These are phyloP conservation scores for Holotrichia oblita DNA, from an alignment of 1,140 invertebrate species.

Conservation along the genomic window DNA sequence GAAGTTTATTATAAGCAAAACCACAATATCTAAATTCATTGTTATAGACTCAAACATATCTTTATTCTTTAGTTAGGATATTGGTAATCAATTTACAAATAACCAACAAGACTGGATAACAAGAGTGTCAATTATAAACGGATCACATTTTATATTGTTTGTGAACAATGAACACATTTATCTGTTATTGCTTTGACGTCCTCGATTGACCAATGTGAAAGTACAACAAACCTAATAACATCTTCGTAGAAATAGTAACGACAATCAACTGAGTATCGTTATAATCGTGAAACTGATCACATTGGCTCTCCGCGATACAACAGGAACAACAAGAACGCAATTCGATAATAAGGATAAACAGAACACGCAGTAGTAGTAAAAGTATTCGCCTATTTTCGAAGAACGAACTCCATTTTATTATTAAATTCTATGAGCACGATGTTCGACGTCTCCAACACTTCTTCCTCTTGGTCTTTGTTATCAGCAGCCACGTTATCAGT, in stretches of 20 bases:
- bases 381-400: slow-evolving; percentile 22
- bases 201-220: slow-evolving; percentile 10
- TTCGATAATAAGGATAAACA: slow-evolving; percentile 11
- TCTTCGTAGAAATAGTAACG: neutral
- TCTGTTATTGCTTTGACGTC: neutral
- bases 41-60: too few species aligned
- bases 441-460: slow-evolving; percentile 27
- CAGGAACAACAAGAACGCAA: neutral
- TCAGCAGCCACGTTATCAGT: slow-evolving; percentile 50
- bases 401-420: slow-evolving; percentile 18
- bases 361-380: slow-evolving; percentile 17
- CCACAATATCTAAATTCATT: too few species aligned
- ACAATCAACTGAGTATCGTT: neutral
- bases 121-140: too few species aligned
- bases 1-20: too few species aligned
- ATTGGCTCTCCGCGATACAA: slow-evolving; percentile 2
- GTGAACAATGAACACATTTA: too few species aligned
- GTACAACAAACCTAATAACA: neutral
- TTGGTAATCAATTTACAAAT: too few species aligned
- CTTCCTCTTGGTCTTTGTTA: slow-evolving; percentile 21
- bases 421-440: slow-evolving; percentile 33
- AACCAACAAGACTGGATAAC: too few species aligned
- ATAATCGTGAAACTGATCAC: neutral
- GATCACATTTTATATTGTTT: too few species aligned
- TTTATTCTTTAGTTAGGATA: too few species aligned